These are phyloP conservation scores for Pipistrellus nathusii DNA, from an alignment of 2,797 vertebrate genomes.

Conservation along the genomic window DNA sequence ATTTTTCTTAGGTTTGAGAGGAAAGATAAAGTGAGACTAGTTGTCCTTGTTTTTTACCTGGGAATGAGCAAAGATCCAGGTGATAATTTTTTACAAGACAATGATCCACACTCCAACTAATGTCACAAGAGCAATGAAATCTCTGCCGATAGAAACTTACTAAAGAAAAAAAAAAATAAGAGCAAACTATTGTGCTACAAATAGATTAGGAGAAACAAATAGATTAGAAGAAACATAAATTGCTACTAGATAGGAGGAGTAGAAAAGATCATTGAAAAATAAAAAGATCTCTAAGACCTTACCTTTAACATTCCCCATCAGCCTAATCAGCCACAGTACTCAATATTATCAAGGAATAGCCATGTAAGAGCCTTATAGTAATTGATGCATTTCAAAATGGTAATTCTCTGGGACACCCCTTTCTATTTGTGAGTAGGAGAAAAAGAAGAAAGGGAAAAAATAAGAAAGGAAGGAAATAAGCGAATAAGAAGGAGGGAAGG, in stretches of 20 bases:
- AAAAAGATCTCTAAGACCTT: not conserved
- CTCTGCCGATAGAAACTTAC: not conserved
- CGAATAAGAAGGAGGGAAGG: not conserved
- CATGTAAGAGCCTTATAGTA: not conserved
- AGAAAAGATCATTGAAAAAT: not conserved
- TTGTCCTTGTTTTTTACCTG: not conserved
- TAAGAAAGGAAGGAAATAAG: not conserved
- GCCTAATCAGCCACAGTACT: not conserved
- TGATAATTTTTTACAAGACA: not conserved
- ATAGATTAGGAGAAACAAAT: not conserved
- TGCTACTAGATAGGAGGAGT: not conserved
- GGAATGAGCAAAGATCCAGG: not conserved
- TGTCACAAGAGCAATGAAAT: not conserved
- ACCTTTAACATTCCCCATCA: not conserved
- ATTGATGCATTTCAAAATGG: not conserved
- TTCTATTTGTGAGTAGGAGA: not conserved
- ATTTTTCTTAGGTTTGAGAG: not conserved
- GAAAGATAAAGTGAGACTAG: not conserved
- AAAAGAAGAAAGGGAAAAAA: not conserved
- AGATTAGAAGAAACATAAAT: not conserved
- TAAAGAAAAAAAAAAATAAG: constrained; percentile 16
- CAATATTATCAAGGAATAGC: not conserved
- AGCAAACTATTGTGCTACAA: not conserved
- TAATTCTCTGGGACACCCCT: not conserved
- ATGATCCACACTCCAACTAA: not conserved